Base-by-base conservation (phyloP, 2,113 vertebrate species). In the Dromaius novaehollandiae region DNA sequence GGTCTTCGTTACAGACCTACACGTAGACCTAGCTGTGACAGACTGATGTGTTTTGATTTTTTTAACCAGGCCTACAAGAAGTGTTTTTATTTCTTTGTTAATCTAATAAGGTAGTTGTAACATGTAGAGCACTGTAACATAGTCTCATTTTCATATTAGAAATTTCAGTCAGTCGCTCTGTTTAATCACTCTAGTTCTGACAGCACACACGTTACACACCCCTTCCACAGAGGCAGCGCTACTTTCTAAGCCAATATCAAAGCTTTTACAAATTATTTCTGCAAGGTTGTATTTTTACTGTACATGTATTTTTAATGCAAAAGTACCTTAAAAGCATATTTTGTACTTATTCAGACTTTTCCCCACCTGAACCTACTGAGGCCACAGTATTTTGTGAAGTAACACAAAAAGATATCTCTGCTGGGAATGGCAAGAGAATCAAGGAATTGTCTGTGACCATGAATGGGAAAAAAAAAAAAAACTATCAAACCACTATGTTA, bases 261-360 rank as follows among this genome's bases (percentile, higher is more conserved):
- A 53, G 11, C 4, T 28, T 46, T 34, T 50, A 26, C 51, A 51
- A 4, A 38, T 1, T 24, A 2, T 26, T 63, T 66, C 8, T 17
- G 53, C 7, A 68, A 64, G 8, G 9, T 46, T 17, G 19, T 55
- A 13, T n/a, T 60, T 86, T 74, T 40, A 42, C 5, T 46, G 3
- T 21, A 3, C 3, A 6, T 13, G 1, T 4, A 0, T 0, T 51
- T 75, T 66, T 4, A 15, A 13, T 69, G 28, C 1, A 40, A 12
- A 86, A 76, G 63, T 22, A 63, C 30, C 0, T 50, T 26, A 3
- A 34, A 64, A 73, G 12, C 8, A 1, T 66, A 53, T 69, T 48
- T 42, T 48, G 5, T 38, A 21, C 6, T 9, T 48, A 63, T 71
- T 32, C 13, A 36, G 21, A 22, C 1, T 53, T 58, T 85, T 88